Evolutionary conservation across 2,113 vertebrate species (phyloP), one percentile per base, ranked within the genome.

Genomic region (Perca flavescens): DNA sequence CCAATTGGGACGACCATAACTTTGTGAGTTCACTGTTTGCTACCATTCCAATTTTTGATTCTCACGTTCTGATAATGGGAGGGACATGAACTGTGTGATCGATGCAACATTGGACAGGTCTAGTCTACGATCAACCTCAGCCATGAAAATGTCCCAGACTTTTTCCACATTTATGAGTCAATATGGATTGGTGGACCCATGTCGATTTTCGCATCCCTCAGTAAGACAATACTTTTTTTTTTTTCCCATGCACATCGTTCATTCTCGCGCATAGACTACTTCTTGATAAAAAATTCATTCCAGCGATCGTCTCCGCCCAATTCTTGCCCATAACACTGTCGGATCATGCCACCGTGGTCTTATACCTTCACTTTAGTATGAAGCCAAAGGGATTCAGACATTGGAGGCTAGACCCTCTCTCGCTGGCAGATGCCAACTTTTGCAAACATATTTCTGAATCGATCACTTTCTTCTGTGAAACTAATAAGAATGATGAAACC

Each of bases 381-480:
- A 31, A 31, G 31, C 31, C 31, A 31, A 31, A 31, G 31, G 31
- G 31, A 31, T 73, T 60, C 54, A 73, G 43, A 73, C 16, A 28
- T 9, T 62, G 46, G 58, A 25, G 46, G 2, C 3, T 61, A 3
- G 3, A 56, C 0, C 49, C 74, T 43, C 40, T 77, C 25, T 54
- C 65, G 3, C 28, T 70, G 8, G 40, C 47, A 1, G 49, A 54
- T 4, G 28, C 57, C 2, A 54, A 34, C 58, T 72, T 79, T 34
- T 63, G 49, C 3, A 54, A 65, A 1, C 4, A 72, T 13, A 17
- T 77, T 3, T 74, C 73, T 36, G 65, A 82, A 22, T 62, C 66
- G 0, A 77, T 77, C 4, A 47, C 34, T 3, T 83, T 77, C 6
- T 79, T 78, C 14, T 84, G 62, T 56, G 60, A 77, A 22, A 77